Evolutionary conservation across 2,888 invertebrate species (phyloP), one percentile per base, ranked within the genome.

Genomic region (Myopa tessellatipennis): DNA sequence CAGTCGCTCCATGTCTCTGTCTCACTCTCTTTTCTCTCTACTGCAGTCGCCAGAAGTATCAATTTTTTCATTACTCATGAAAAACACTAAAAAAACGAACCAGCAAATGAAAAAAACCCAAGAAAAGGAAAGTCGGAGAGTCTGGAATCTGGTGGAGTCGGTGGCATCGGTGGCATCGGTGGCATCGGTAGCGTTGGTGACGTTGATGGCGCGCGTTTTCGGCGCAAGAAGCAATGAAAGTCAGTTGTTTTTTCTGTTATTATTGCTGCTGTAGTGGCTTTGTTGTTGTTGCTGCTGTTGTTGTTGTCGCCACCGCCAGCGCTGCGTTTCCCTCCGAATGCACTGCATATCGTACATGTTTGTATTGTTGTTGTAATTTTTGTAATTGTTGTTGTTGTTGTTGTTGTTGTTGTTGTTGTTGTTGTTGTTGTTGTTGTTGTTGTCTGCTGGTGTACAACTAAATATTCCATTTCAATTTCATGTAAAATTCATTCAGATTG

Each of bases 401-500:
- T 52, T 63, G 50, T 36, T 74, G 65, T 38, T 74, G 74, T n/a
- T 67, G 36, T 67, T n/a, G 26, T 26, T n/a, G n/a, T n/a, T 74
- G 63, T 65, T 65, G 26, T 16, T n/a, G 65, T 52, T 63, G 50
- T 36, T 74, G 65, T 38, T 74, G 74, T n/a, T 67, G 36, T 67
- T n/a, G 26, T 26, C 26, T 6, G 4, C 36, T 65, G 10, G 34
- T 50, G 16, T 72, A 63, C 26, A 50, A 58, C 38, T 55, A 55
- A 68, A 58, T 40, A 60, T 75, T 69, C 75, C 75, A 75, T 75
- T 69, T 75, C 58, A 75, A 69, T 60, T 69, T 60, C 75, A 75
- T 75, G 75, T 69, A 75, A 69, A 75, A 75, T 75, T 75, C 75
- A 75, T 75, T 75, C 36, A 50, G 60, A 60, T 68, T 69, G 60